Evolutionary conservation across 2,113 vertebrate genomes (phyloP).

Genomic region (Anoplopoma fimbria): DNA sequence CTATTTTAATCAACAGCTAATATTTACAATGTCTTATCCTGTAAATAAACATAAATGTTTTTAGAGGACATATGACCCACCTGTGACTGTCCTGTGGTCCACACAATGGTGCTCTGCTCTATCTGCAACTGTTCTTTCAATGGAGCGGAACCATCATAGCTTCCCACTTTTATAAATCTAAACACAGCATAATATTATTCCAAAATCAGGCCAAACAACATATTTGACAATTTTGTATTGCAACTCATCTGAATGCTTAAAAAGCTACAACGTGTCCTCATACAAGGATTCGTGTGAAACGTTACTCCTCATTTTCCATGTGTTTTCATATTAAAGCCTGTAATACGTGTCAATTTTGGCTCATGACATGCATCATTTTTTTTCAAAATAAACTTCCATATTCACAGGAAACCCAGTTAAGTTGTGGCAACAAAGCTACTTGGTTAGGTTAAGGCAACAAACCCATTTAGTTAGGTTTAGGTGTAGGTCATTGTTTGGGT

Average conservation of each 20-base stretch:
- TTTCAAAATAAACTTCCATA: background rate
- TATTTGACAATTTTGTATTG: background rate
- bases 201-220: background rate
- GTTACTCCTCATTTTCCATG: background rate
- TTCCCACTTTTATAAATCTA: constrained; percentile 80
- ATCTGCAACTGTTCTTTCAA: constrained; percentile 72
- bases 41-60: background rate
- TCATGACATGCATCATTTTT: background rate
- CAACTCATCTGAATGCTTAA: no score
- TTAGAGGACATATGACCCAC: constrained; percentile 39
- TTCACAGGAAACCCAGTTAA: background rate
- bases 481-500: background rate
- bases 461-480: no score
- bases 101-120: constrained; percentile 72
- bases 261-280: background rate
- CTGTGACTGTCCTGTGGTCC: constrained; percentile 74
- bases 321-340: background rate
- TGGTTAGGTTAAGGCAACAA: no score
- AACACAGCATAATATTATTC: background rate
- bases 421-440: background rate
- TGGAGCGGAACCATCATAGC: constrained; percentile 81
- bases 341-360: background rate
- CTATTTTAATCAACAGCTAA: background rate
- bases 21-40: background rate
- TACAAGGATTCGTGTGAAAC: background rate